phyloP scores from a whole-genome alignment of 2,797 vertebrate species.

The Aphelocoma californica region DNA sequence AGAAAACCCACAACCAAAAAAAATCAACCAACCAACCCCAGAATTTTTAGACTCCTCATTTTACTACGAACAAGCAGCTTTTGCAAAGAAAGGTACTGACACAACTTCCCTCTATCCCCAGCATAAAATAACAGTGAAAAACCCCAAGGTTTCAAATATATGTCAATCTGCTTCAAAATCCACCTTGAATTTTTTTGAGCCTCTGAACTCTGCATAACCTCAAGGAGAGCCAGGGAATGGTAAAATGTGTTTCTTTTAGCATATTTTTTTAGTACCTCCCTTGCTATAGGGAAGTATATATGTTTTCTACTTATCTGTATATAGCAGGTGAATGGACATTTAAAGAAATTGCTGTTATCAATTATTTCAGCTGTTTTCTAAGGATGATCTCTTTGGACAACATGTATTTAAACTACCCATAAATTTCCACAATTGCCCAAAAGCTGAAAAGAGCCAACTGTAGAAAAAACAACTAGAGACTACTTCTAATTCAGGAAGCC shows the following conservation, averaged over 20 bases:
- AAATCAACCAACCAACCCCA: neutral
- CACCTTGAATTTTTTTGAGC: neutral
- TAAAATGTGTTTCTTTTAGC: neutral
- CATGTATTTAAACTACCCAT: neutral
- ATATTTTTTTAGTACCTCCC: neutral
- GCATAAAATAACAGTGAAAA: neutral
- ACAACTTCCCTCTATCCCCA: neutral
- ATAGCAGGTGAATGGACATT: neutral
- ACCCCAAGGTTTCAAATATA: neutral
- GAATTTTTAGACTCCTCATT: neutral
- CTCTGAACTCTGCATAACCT: neutral
- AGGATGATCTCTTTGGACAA: neutral
- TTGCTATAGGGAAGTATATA: neutral
- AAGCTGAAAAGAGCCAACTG: neutral
- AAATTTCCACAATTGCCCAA: neutral
- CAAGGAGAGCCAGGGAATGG: neutral
- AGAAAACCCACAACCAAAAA: neutral
- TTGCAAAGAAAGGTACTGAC: neutral
- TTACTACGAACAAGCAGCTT: neutral
- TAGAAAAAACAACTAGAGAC: neutral
- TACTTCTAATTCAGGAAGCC: neutral
- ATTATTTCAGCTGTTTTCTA: conserved; percentile 16
- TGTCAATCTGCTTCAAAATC: neutral
- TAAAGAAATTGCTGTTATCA: neutral
- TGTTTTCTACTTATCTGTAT: neutral